Conservation (phyloP, 2,888 invertebrate genomes). For the Kuschelorhynchus macadamiae region DNA sequence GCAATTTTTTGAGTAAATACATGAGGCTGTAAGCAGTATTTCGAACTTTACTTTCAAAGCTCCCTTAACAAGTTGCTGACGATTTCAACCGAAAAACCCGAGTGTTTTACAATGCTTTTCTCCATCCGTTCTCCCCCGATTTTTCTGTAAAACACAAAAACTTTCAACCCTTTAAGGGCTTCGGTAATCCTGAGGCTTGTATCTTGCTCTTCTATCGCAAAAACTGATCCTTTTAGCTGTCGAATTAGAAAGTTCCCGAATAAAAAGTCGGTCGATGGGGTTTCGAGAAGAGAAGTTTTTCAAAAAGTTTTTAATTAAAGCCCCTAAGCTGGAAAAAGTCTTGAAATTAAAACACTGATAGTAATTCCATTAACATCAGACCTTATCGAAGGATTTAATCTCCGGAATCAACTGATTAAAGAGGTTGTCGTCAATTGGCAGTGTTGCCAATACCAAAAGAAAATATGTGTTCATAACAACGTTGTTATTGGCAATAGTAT, state of each 20-base stretch:
- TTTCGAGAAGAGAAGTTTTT: conserved; percentile 29
- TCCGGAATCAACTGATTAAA: conserved; percentile 68
- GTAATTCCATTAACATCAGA: conserved; percentile 68
- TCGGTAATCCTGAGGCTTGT: conserved; percentile 46
- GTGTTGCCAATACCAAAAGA: conserved; percentile 22
- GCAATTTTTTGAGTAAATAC: too few relatives aligned
- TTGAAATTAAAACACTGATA: conserved; percentile 65
- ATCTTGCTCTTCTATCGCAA: conserved; percentile 33
- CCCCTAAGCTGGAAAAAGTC: conserved; percentile 49
- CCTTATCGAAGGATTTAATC: conserved; percentile 67
- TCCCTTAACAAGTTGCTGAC: conserved; percentile 12
- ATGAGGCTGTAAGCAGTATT: too few relatives aligned
- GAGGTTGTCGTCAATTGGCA: conserved; percentile 64
- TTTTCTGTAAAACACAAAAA: conserved; percentile 28
- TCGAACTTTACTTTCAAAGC: neutral
- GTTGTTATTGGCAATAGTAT: too few relatives aligned
- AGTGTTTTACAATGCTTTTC: conserved; percentile 24
- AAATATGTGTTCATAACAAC: conserved; percentile 12
- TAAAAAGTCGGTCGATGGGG: conserved; percentile 25
- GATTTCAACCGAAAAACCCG: conserved; percentile 4
- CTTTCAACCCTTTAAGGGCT: conserved; percentile 41
- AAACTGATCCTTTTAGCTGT: conserved; percentile 46
- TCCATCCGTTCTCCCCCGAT: conserved; percentile 9
- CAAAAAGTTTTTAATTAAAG: conserved; percentile 57
- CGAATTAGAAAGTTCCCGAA: conserved; percentile 46